phyloP scores from a whole-genome alignment of 2,888 invertebrate genomes.

The Drosophila cracens region DNA sequence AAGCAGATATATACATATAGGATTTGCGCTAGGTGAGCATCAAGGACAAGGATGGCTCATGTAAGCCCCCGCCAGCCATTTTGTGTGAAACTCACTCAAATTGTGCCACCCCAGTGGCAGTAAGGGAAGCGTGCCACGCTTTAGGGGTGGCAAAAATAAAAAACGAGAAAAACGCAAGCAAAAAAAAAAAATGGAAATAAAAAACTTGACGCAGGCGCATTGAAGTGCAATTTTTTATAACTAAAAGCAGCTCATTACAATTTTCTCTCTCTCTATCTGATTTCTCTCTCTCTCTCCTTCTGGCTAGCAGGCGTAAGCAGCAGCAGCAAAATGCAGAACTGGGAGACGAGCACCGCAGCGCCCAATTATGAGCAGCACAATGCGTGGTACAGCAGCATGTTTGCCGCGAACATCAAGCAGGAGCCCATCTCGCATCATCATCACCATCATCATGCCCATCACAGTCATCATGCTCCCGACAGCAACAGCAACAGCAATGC shows the following conservation, averaged over 20 bases:
- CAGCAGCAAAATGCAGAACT: slow-evolving; percentile 83
- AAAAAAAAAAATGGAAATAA: slow-evolving; percentile 41
- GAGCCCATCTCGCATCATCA: slow-evolving; percentile 75
- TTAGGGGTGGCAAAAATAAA: slow-evolving; percentile 76
- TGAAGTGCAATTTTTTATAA: slow-evolving; percentile 10
- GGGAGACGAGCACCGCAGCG: slow-evolving; percentile 82
- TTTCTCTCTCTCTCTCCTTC: slow-evolving; percentile 2
- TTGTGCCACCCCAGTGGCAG: slow-evolving; percentile 32
- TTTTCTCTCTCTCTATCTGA: slow-evolving; percentile 22
- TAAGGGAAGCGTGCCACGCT: slow-evolving; percentile 29
- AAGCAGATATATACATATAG: neutral
- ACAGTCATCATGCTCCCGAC: slow-evolving; percentile 28
- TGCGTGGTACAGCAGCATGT: slow-evolving; percentile 83
- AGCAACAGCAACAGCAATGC: slow-evolving; percentile 61
- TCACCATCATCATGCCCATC: slow-evolving; percentile 40
- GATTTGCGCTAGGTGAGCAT: slow-evolving; percentile 49
- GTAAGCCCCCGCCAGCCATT: slow-evolving; percentile 43
- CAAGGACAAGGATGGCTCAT: slow-evolving; percentile 19
- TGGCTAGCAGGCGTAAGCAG: slow-evolving; percentile 46
- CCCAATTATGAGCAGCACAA: slow-evolving; percentile 83
- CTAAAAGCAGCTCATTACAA: slow-evolving; percentile 17
- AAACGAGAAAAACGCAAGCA: slow-evolving; percentile 34
- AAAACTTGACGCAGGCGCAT: slow-evolving; percentile 81
- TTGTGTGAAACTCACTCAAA: slow-evolving; percentile 69
- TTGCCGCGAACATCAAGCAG: slow-evolving; percentile 83